phyloP scores from a whole-genome alignment of 2,113 vertebrate species.

The Suncus etruscus region DNA sequence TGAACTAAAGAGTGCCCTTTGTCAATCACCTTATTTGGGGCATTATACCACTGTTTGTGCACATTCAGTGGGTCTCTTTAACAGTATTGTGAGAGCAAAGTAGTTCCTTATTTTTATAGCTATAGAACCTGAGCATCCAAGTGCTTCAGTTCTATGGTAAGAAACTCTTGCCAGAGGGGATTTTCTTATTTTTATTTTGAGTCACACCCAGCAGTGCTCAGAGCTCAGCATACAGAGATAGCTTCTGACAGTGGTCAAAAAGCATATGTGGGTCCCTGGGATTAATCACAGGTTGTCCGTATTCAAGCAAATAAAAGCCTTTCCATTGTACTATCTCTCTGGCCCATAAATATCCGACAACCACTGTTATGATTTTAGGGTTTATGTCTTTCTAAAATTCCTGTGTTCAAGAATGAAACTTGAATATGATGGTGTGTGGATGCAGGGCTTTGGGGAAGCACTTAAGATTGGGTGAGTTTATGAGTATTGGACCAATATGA shows the following conservation, averaged over 20 bases:
- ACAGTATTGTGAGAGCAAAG: background rate
- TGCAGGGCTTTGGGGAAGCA: background rate
- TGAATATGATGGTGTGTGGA: background rate
- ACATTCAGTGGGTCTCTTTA: background rate
- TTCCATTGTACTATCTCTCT: too few species aligned
- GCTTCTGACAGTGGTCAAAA: too few species aligned
- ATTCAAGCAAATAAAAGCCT: too few species aligned
- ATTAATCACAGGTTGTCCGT: too few species aligned
- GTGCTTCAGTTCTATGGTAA: background rate
- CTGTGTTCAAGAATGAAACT: background rate
- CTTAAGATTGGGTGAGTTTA: background rate
- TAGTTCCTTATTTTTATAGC: background rate
- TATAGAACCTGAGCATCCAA: background rate
- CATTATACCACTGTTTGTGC: background rate
- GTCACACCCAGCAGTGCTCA: too few species aligned
- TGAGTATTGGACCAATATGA: background rate
- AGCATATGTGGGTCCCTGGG: too few species aligned
- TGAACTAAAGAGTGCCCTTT: conserved; percentile 24
- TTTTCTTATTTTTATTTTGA: too few species aligned
- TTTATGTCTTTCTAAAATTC: background rate
- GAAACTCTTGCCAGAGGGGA: background rate
- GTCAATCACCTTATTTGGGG: background rate
- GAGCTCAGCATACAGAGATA: too few species aligned
- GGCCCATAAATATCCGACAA: background rate
- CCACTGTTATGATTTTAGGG: background rate